A percentile compares a stretch with the other conserved stretches of the same genome.
These are phyloP conservation scores for Lochmaea crataegi DNA, from an alignment of 2,888 invertebrate genomes.

Conservation along the genomic window DNA sequence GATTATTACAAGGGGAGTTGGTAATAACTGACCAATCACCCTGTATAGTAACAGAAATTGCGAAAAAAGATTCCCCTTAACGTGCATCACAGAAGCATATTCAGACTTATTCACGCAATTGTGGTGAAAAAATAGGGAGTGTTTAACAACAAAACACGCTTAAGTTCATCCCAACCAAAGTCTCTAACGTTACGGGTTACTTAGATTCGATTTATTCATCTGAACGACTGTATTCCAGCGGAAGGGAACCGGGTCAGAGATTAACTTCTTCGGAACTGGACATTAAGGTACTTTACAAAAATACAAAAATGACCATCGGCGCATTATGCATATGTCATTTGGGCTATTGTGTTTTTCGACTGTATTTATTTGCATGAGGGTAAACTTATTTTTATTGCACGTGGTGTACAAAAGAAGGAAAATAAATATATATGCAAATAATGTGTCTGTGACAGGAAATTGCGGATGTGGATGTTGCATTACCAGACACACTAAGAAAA, in stretches of 20 bases:
- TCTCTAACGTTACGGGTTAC: not conserved
- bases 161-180: conserved; percentile 42
- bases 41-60: not conserved
- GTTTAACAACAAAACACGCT: conserved; percentile 55
- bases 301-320: conserved; percentile 61
- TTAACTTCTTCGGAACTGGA: conserved; percentile 60
- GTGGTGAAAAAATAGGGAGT: conserved; percentile 61
- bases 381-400: conserved; percentile 51
- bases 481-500: not conserved
- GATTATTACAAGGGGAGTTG: too few relatives aligned
- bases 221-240: conserved; percentile 17
- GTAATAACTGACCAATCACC: not conserved
- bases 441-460: conserved; percentile 6
- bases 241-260: conserved; percentile 54
- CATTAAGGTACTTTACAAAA: conserved; percentile 56
- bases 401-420: not conserved
- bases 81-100: conserved; percentile 49
- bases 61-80: conserved; percentile 3
- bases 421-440: conserved; percentile 25
- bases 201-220: not conserved
- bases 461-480: conserved; percentile 1
- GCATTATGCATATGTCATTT: conserved; percentile 44
- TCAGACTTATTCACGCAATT: conserved; percentile 58
- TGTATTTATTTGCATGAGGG: conserved; percentile 57
- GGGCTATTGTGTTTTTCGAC: conserved; percentile 48